Evolutionary conservation across 2,888 invertebrate species (phyloP), one percentile per base, ranked within the genome.

Genomic region (Macropis europaea): DNA sequence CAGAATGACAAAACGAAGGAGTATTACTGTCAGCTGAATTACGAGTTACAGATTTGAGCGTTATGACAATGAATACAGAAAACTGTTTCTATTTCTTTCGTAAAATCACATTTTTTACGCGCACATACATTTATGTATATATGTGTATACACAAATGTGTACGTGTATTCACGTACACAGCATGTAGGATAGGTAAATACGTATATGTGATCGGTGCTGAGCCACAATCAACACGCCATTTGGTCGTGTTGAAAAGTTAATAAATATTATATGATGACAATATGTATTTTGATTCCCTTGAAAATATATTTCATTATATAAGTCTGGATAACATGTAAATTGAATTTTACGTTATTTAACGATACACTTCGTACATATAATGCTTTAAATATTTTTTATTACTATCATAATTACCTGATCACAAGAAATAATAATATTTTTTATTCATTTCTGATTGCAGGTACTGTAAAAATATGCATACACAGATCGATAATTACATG

Each of bases 111-210:
- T 76, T 79, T 77, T 75, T 78, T 70, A 76, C 62, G 59, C 59
- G 64, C 78, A 64, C 67, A 54, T 56, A 72, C 70, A 69, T 54
- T 76, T 79, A 76, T 79, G 79, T 79, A 79, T 74, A 79, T 79
- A 79, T 79, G 76, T 79, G 72, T 78, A 79, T 76, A 78, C 78
- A 70, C 71, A 45, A 48, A 45, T 50, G 63, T 67, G 76, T 62
- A 75, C 73, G 67, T 71, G 40, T 38, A 59, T 54, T 50, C 61
- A 38, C 68, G 77, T 79, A 78, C 70, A 42, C 68, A 47, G 47
- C 47, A 59, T 68, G 47, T 79, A 79, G 60, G 62, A 53, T 76
- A 79, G 64, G 71, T 34, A 74, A 48, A 42, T 63, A 62, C 67
- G 56, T 77, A 67, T 54, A 68, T 61, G 76, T 76, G 79, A 79